phyloP scores from a whole-genome alignment of 2,797 vertebrate genomes.

The Triplophysa bombifrons region DNA sequence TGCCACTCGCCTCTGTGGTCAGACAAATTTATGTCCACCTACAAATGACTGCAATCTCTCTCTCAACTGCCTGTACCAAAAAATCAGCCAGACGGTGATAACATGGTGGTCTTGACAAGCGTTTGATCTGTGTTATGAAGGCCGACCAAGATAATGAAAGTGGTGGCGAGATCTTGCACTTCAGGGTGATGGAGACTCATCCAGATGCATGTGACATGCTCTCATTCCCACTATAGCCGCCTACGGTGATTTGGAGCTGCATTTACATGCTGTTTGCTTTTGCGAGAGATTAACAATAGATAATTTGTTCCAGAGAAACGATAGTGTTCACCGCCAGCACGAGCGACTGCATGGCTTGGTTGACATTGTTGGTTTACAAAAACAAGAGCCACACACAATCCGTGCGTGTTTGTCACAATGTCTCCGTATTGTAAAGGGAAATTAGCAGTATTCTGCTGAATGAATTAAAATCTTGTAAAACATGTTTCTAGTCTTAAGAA shows the following conservation, averaged over 20 bases:
- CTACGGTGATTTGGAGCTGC: neutral
- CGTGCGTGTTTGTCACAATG: neutral
- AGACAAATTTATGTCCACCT: constrained; percentile 12
- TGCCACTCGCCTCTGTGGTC: constrained; percentile 25
- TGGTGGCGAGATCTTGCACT: constrained; percentile 14
- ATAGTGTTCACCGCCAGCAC: too few relatives aligned
- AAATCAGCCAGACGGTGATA: constrained; percentile 34
- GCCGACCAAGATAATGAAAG: constrained; percentile 23
- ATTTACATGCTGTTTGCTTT: constrained; percentile 6
- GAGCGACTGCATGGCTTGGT: neutral
- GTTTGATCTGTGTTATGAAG: constrained; percentile 31
- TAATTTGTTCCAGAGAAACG: constrained; percentile 16
- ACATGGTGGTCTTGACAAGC: constrained; percentile 13
- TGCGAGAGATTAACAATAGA: neutral
- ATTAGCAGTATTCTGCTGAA: neutral
- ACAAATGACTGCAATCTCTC: constrained; percentile 23
- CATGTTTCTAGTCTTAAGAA: neutral
- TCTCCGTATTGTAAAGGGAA: neutral
- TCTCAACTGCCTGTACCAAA: constrained; percentile 15
- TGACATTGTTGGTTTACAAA: neutral
- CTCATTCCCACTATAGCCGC: neutral
- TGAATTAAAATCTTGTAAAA: neutral
- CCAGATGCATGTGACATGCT: neutral
- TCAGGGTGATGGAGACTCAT: constrained; percentile 20
- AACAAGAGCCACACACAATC: neutral